Evolutionary conservation across 1,140 invertebrate genomes (phyloP).

Genomic region (Wasmannia auropunctata): DNA sequence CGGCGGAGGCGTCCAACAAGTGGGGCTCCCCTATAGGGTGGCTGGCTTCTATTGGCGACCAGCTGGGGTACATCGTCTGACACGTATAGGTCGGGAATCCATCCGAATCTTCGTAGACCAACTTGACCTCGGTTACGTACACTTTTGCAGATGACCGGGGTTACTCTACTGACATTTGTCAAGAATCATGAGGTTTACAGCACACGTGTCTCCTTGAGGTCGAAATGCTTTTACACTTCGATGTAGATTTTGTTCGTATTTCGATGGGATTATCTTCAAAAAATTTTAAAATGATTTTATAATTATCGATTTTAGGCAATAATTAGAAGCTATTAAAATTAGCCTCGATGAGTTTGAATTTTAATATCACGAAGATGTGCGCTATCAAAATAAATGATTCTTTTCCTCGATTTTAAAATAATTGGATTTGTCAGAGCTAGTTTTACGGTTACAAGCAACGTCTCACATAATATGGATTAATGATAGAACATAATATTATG

Average conservation of each 20-base stretch:
- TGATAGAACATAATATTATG: not conserved
- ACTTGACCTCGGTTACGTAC: slow-evolving; percentile 15
- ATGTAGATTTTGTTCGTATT: not conserved
- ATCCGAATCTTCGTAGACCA: slow-evolving; percentile 4
- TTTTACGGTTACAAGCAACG: not conserved
- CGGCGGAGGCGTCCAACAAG: slow-evolving; percentile 82
- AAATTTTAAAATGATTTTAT: not conserved
- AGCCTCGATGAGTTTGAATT: not conserved
- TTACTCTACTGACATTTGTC: not conserved
- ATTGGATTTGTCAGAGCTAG: not conserved
- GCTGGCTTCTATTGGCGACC: slow-evolving; percentile 29
- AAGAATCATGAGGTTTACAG: not conserved
- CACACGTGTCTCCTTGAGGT: not conserved
- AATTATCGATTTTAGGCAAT: not conserved
- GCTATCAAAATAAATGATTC: not conserved
- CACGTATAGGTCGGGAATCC: slow-evolving; percentile 28
- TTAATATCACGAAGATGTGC: not conserved
- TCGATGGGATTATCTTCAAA: not conserved
- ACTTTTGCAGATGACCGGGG: not conserved
- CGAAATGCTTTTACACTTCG: not conserved
- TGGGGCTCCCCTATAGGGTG: slow-evolving; percentile 67
- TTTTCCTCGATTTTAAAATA: not conserved
- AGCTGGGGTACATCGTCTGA: slow-evolving; percentile 27
- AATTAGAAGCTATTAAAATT: not conserved
- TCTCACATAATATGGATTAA: not conserved